Evolutionary conservation across 2,113 vertebrate genomes (phyloP).

Genomic region (Crotalus viridis): DNA sequence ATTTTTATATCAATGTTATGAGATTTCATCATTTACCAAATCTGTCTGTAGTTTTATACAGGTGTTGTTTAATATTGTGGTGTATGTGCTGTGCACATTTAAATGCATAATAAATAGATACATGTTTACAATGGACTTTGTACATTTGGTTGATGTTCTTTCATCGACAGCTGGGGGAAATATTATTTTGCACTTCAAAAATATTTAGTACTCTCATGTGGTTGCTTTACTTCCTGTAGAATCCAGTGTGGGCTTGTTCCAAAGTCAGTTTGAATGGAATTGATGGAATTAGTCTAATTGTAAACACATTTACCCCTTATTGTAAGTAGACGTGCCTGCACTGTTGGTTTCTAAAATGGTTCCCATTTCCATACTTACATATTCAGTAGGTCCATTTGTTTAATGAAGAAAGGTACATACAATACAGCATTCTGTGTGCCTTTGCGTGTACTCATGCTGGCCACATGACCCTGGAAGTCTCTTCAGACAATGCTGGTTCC

Average conservation of each 20-base stretch:
- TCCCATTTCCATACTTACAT: background rate
- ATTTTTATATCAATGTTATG: conserved; percentile 61
- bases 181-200: conserved; percentile 25
- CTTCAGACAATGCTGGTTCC: background rate
- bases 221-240: background rate
- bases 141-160: conserved; percentile 20
- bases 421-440: background rate
- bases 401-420: background rate
- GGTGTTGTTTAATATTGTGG: conserved; percentile 71
- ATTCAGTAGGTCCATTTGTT: background rate
- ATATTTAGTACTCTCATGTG: background rate
- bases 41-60: conserved; percentile 93
- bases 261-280: background rate
- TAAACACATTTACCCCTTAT: background rate
- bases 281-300: background rate
- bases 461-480: background rate
- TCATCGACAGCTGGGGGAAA: background rate
- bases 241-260: background rate
- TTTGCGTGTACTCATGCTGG: background rate
- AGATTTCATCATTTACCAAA: conserved; percentile 65
- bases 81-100: conserved; percentile 95
- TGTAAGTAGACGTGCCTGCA: background rate
- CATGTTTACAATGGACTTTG: conserved; percentile 31
- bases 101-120: conserved; percentile 65
- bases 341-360: background rate